Percentiles rank a stretch among this genome's conserved stretches.
Evolutionary conservation across 2,797 vertebrate genomes (phyloP).

Genomic region (Hippopotamyrus pictus): DNA sequence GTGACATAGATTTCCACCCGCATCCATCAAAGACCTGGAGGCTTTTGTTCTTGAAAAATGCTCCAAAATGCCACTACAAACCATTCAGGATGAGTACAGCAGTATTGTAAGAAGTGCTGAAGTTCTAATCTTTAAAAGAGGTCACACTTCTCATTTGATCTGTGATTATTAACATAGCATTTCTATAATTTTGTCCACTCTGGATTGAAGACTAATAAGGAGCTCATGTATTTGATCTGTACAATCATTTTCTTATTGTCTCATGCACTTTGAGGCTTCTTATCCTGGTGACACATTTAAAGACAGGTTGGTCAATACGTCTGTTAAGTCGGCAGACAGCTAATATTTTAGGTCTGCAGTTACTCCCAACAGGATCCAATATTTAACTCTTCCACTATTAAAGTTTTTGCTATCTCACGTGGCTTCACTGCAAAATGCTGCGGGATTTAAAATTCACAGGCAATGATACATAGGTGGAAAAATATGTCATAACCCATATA

Average conservation of each 20-base stretch:
- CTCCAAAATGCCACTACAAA: neutral
- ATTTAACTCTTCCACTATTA: neutral
- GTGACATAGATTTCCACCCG: neutral
- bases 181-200: neutral
- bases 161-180: neutral
- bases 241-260: neutral
- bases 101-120: neutral
- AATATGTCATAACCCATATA: neutral
- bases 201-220: neutral
- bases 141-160: neutral
- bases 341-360: neutral
- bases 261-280: neutral
- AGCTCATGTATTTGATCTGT: neutral
- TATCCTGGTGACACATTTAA: neutral
- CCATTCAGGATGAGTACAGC: neutral
- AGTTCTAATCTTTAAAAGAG: neutral
- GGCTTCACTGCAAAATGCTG: neutral
- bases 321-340: neutral
- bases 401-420: neutral
- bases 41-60: neutral
- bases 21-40: neutral
- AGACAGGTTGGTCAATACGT: neutral
- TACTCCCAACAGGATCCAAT: neutral
- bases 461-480: neutral
- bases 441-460: neutral